These are phyloP conservation scores for Petrocephalus microphthalmus DNA, from an alignment of 2,113 vertebrate species.

Conservation along the genomic window DNA sequence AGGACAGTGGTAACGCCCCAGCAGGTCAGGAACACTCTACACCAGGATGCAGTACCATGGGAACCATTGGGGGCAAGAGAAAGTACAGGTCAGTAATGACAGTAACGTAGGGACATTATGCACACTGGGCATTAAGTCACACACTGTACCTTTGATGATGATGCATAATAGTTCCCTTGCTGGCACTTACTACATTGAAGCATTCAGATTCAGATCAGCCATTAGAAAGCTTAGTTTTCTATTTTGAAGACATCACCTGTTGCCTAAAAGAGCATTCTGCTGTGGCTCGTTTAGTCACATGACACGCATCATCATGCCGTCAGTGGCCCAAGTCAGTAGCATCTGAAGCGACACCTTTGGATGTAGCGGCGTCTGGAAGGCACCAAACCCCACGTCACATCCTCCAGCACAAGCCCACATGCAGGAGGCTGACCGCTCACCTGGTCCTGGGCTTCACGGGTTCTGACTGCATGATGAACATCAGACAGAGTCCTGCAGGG, in stretches of 20 bases:
- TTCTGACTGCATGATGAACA: conserved; percentile 65
- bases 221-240: background rate
- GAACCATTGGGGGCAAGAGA: background rate
- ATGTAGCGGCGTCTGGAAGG: background rate
- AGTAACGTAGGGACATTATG: background rate
- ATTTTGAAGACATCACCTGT: background rate
- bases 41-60: background rate
- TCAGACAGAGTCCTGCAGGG: conserved; percentile 77
- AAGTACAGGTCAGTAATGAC: background rate
- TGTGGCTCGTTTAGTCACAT: background rate
- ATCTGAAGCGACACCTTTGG: background rate
- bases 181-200: background rate
- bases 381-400: background rate
- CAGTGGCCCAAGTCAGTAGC: background rate
- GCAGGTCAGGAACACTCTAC: conserved; percentile 62
- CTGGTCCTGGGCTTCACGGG: conserved; percentile 55
- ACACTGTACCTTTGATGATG: background rate
- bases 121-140: background rate
- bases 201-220: background rate
- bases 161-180: background rate
- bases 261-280: background rate
- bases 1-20: conserved; percentile 75
- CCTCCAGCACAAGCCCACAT: background rate
- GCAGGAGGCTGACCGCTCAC: conserved; percentile 52
- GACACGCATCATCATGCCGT: background rate